These are phyloP conservation scores for Clanis bilineata DNA, from an alignment of 2,888 invertebrate genomes.

Conservation along the genomic window DNA sequence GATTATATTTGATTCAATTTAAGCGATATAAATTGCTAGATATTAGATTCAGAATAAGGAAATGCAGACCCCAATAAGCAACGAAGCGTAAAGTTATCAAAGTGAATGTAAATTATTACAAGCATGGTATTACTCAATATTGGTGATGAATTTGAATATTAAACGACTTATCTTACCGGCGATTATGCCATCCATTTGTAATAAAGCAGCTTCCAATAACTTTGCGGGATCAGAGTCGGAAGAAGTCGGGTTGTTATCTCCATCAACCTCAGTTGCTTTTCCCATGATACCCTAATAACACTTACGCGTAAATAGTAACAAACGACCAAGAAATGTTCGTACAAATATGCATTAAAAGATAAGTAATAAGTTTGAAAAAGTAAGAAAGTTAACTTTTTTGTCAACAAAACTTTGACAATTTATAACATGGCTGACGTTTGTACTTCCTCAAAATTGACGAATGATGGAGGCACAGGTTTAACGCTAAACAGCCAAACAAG, in stretches of 20 bases:
- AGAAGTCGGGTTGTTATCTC: constrained; percentile 74
- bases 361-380: constrained; percentile 34
- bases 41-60: constrained; percentile 27
- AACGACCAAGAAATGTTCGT: background rate
- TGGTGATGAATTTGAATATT: constrained; percentile 4
- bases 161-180: constrained; percentile 82
- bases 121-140: constrained; percentile 1
- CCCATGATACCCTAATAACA: constrained; percentile 60
- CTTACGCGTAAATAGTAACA: background rate
- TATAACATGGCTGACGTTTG: constrained; percentile 25
- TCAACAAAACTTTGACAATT: constrained; percentile 64
- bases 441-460: background rate
- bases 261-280: constrained; percentile 73
- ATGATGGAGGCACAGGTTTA: background rate
- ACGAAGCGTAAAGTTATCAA: constrained; percentile 47
- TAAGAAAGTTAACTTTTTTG: constrained; percentile 58
- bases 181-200: constrained; percentile 95
- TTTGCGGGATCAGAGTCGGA: constrained; percentile 93
- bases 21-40: constrained; percentile 16
- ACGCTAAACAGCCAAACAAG: background rate
- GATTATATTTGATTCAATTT: background rate
- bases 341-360: constrained; percentile 16
- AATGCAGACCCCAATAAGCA: constrained; percentile 48
- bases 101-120: constrained; percentile 22
- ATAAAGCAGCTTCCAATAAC: constrained; percentile 91